phyloP scores from a whole-genome alignment of 2,113 vertebrate species.

The Natator depressus region DNA sequence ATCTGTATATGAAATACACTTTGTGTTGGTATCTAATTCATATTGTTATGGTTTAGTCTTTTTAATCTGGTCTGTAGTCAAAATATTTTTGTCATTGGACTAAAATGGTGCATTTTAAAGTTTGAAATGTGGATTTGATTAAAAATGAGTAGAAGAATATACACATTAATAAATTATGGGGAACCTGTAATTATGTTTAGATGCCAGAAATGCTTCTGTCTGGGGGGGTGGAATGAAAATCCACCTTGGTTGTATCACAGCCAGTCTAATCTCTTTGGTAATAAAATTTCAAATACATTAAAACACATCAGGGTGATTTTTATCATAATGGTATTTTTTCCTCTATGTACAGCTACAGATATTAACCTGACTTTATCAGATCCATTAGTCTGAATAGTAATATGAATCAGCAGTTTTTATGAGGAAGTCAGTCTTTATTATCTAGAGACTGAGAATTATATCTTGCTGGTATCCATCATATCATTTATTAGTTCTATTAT shows the following conservation, averaged over 20 bases:
- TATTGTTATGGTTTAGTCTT: not conserved
- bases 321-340: not conserved
- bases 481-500: not conserved
- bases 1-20: not conserved
- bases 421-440: conserved; percentile 17
- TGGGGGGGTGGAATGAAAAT: not conserved
- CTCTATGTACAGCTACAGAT: not conserved
- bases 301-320: not conserved
- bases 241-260: not conserved
- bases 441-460: conserved; percentile 7
- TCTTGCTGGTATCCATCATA: not conserved
- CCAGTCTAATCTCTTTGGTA: conserved; percentile 14
- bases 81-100: not conserved
- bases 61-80: not conserved
- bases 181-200: not conserved
- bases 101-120: not conserved
- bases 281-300: conserved; percentile 54
- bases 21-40: not conserved
- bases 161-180: not conserved
- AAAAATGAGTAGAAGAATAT: not conserved
- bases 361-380: conserved; percentile 14
- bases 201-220: not conserved
- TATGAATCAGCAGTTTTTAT: conserved; percentile 29
- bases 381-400: conserved; percentile 46
- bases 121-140: not conserved